Conservation (phyloP, 2,888 invertebrate species). For the Nudaria mundana region DNA sequence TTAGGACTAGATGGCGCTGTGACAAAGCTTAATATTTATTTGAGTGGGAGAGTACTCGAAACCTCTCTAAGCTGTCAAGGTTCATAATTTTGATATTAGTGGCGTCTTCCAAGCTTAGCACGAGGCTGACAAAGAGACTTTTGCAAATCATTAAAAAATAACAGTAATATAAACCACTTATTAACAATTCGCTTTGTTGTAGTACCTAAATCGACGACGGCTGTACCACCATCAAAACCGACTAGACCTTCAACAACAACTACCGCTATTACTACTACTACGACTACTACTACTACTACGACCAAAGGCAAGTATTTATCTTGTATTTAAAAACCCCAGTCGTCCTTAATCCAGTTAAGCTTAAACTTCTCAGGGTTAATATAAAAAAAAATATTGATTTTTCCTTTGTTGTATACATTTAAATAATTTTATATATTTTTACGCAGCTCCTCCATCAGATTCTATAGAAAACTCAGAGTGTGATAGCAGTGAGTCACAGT, state of each 20-base stretch:
- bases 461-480: conserved; percentile 44
- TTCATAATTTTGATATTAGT: too few species aligned
- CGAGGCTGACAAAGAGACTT: too few species aligned
- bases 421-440: neutral
- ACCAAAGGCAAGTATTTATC: neutral
- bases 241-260: conserved; percentile 43
- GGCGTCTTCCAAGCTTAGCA: too few species aligned
- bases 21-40: too few species aligned
- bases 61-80: too few species aligned
- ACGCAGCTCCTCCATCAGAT: conserved; percentile 31
- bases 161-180: too few species aligned
- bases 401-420: neutral
- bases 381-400: neutral
- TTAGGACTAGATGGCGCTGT: too few species aligned
- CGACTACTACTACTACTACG: conserved; percentile 23
- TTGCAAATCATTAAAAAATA: too few species aligned
- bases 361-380: too few species aligned
- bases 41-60: too few species aligned
- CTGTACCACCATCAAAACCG: conserved; percentile 51
- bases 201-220: conserved; percentile 45
- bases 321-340: neutral
- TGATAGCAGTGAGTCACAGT: conserved; percentile 46
- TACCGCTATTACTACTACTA: conserved; percentile 39
- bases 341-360: neutral
- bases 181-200: too few species aligned